Evolutionary conservation across 2,113 vertebrate species (phyloP).

Genomic region (Hippocampus mohnikei): DNA sequence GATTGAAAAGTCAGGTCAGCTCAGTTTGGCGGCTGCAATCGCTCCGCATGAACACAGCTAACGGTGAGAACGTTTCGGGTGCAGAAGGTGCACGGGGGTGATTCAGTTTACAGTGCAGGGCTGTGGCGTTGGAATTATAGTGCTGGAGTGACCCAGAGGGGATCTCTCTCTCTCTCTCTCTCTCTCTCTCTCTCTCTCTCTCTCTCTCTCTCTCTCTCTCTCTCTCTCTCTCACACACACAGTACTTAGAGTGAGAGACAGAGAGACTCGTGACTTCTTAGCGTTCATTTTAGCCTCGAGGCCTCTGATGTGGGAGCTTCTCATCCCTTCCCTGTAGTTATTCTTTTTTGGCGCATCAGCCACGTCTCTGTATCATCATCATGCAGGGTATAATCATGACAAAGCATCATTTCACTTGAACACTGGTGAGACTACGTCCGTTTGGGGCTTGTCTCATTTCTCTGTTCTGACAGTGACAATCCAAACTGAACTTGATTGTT

Average conservation of each 20-base stretch:
- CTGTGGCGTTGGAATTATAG: constrained; percentile 25
- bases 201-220: not conserved
- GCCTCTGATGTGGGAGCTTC: not conserved
- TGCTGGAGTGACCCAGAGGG: constrained; percentile 17
- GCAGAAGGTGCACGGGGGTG: constrained; percentile 22
- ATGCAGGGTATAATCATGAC: not conserved
- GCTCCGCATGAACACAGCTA: not conserved
- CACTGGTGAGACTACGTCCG: not conserved
- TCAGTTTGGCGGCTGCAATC: not conserved
- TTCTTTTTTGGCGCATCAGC: not conserved
- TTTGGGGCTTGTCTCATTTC: not conserved
- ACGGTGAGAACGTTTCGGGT: not conserved
- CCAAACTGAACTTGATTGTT: not conserved
- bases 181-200: constrained; percentile 4
- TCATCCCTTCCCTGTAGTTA: not conserved
- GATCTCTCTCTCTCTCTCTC: not conserved
- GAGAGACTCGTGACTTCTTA: constrained; percentile 10
- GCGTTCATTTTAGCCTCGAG: not conserved
- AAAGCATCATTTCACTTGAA: not conserved
- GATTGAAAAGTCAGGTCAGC: no score
- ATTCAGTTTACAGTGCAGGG: constrained; percentile 34
- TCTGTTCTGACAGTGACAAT: not conserved
- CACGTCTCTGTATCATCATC: not conserved
- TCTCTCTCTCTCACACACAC: constrained; percentile 4
- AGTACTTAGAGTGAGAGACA: not conserved